Conservation (phyloP, 2,113 vertebrate species). For the Agapornis roseicollis region DNA sequence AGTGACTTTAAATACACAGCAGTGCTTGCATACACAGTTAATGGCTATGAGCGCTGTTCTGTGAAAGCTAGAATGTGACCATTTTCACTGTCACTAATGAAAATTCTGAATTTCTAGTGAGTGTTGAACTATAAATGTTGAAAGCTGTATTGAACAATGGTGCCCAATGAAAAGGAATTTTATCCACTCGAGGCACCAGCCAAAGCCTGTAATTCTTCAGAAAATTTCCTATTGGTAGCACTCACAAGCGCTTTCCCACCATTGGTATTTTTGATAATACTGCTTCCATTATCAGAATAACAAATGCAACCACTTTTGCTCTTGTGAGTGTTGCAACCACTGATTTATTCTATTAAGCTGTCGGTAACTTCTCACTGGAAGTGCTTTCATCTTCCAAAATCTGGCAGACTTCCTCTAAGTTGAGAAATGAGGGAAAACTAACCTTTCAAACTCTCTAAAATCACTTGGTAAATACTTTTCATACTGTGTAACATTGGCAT, state of each 20-base stretch:
- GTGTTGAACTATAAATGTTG: not conserved
- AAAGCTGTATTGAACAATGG: not conserved
- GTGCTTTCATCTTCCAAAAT: not conserved
- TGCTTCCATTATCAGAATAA: conserved; percentile 16
- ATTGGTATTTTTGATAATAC: not conserved
- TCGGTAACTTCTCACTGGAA: conserved; percentile 2
- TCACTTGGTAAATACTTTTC: not conserved
- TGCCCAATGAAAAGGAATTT: not conserved
- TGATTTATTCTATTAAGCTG: conserved; percentile 20
- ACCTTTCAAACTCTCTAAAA: not conserved
- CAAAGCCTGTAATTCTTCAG: not conserved
- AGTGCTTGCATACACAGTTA: not conserved
- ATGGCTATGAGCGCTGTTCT: not conserved
- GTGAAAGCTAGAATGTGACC: not conserved
- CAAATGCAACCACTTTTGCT: not conserved
- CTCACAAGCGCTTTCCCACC: not conserved
- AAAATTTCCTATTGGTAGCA: not conserved
- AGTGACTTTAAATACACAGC: not conserved
- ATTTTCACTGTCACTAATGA: not conserved
- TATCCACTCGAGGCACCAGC: not conserved
- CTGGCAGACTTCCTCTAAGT: not conserved
- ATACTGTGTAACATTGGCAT: not conserved
- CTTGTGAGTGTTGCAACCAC: not conserved
- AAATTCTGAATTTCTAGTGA: not conserved
- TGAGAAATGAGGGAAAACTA: not conserved